phyloP scores from a whole-genome alignment of 2,888 invertebrate species.

The Pimpla rufipes region DNA sequence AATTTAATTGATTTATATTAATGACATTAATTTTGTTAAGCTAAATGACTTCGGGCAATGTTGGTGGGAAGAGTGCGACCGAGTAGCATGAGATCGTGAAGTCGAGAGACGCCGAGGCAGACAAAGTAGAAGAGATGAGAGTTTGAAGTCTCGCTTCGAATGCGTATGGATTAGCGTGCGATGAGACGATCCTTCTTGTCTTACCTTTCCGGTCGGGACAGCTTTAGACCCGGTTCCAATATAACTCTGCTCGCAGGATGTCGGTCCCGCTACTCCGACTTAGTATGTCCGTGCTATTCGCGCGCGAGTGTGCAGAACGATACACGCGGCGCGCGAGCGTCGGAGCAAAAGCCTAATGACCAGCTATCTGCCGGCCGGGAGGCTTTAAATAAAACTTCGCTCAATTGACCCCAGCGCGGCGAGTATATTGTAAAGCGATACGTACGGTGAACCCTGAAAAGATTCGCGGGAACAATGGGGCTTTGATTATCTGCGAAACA shows the following conservation, averaged over 20 bases:
- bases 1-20: too few relatives aligned
- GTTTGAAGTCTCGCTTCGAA: constrained; percentile 61
- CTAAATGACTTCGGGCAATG: not conserved
- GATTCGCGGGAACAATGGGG: constrained; percentile 53
- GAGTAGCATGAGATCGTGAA: constrained; percentile 4
- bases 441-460: constrained; percentile 1
- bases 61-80: not conserved
- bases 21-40: too few relatives aligned
- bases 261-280: constrained; percentile 63
- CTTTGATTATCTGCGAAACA: constrained; percentile 62
- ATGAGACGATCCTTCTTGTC: constrained; percentile 49
- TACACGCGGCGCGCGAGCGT: constrained; percentile 30
- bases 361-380: constrained; percentile 45
- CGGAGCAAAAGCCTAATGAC: constrained; percentile 62
- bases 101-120: constrained; percentile 20
- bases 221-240: constrained; percentile 65
- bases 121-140: constrained; percentile 11
- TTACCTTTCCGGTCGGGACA: constrained; percentile 63
- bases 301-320: constrained; percentile 28
- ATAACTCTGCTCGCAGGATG: constrained; percentile 59
- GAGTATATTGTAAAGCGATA: constrained; percentile 14
- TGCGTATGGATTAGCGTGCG: constrained; percentile 54
- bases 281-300: constrained; percentile 1
- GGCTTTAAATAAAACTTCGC: constrained; percentile 46
- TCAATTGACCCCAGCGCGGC: constrained; percentile 26